These are phyloP conservation scores for Orthosia gothica DNA, from an alignment of 2,888 invertebrate species.

Conservation along the genomic window DNA sequence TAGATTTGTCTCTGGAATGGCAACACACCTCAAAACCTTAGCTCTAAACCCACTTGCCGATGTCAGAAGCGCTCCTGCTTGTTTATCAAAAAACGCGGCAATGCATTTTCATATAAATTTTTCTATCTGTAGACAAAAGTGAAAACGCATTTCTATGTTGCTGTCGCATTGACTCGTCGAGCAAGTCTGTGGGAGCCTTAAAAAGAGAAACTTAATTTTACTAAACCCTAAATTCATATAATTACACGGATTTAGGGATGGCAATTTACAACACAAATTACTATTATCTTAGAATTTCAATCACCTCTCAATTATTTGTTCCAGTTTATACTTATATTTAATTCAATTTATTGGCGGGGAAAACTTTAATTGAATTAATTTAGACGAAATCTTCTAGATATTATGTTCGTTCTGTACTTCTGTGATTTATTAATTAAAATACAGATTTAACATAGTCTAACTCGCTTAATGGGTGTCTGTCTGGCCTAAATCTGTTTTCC, in stretches of 20 bases:
- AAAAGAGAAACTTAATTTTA: no score
- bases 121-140: no score
- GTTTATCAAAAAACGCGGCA: no score
- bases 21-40: no score
- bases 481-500: not conserved
- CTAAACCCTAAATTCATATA: no score
- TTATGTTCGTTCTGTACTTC: not conserved
- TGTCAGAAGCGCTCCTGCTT: no score
- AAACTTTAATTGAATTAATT: not conserved
- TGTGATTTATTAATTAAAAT: not conserved
- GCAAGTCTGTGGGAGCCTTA: no score
- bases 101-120: no score
- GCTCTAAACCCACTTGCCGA: no score
- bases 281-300: not conserved
- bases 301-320: conserved; percentile 3
- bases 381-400: not conserved
- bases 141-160: no score
- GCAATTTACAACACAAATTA: conserved; percentile 5
- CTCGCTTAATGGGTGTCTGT: not conserved
- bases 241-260: not conserved
- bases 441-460: not conserved
- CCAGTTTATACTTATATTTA: conserved; percentile 8
- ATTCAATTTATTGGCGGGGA: conserved; percentile 10
- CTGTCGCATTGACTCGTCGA: no score
- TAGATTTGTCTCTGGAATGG: no score